Evolutionary conservation across 2,888 invertebrate genomes (phyloP).

Genomic region (Ashinkailepas kermadecensis): DNA sequence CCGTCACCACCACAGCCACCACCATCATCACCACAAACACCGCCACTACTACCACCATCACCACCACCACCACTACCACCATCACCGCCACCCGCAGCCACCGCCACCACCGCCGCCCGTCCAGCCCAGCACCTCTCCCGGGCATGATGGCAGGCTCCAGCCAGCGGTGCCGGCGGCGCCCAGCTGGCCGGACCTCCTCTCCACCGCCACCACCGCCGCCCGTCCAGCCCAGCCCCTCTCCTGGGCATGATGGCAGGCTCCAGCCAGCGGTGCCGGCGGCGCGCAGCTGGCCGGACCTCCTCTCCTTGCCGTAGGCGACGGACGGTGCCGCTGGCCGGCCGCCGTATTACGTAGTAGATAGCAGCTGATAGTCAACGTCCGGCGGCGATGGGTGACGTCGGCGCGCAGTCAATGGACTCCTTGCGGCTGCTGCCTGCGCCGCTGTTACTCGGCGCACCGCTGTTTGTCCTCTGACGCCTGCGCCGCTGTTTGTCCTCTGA

Average conservation of each 20-base stretch:
- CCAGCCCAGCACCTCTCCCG: neutral
- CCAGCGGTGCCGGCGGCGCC: neutral
- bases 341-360: constrained; percentile 16
- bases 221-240: too few relatives aligned
- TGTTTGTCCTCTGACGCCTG: neutral
- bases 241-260: too few relatives aligned
- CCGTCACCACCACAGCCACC: too few relatives aligned
- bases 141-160: neutral
- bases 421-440: too few relatives aligned
- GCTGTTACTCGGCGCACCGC: neutral
- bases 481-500: neutral
- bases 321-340: neutral
- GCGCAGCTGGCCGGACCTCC: neutral
- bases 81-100: too few relatives aligned
- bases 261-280: neutral
- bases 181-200: neutral
- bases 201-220: too few relatives aligned
- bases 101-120: neutral
- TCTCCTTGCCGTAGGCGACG: neutral
- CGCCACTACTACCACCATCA: too few relatives aligned
- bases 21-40: too few relatives aligned
- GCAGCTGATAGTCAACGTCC: neutral
- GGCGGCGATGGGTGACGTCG: neutral
- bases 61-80: too few relatives aligned
- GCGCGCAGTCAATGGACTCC: neutral